Percentiles rank a stretch among this genome's conserved stretches.
These are phyloP conservation scores for Anastrepha ludens DNA, from an alignment of 1,140 invertebrate genomes.

Conservation along the genomic window DNA sequence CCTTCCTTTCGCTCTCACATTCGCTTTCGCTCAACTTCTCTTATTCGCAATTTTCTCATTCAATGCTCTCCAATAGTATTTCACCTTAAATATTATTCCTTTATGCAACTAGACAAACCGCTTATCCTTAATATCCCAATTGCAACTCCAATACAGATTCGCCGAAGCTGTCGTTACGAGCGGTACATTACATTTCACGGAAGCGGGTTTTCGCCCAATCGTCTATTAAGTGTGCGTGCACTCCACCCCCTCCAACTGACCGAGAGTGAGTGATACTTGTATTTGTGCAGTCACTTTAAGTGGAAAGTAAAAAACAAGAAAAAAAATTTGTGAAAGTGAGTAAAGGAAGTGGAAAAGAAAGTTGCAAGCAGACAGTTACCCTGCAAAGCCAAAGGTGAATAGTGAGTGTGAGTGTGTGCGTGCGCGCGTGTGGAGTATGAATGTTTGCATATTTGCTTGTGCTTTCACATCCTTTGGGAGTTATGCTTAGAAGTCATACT, in stretches of 20 bases:
- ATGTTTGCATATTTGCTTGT: background rate
- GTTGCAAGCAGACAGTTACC: background rate
- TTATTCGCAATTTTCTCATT: background rate
- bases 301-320: background rate
- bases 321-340: background rate
- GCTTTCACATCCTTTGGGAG: background rate
- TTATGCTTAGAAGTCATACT: background rate
- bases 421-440: background rate
- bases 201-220: conserved; percentile 25
- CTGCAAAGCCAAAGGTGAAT: background rate
- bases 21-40: background rate
- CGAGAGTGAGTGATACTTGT: background rate
- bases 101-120: background rate
- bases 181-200: background rate
- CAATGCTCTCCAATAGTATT: background rate
- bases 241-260: background rate
- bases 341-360: background rate
- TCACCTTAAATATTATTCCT: background rate
- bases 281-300: background rate
- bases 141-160: conserved; percentile 39
- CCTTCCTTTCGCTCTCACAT: background rate
- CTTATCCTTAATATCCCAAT: conserved; percentile 14
- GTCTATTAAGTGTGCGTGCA: background rate
- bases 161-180: conserved; percentile 3
- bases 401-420: background rate